Base-by-base conservation (phyloP, 2,888 invertebrate species). In the Rhagium mordax region DNA sequence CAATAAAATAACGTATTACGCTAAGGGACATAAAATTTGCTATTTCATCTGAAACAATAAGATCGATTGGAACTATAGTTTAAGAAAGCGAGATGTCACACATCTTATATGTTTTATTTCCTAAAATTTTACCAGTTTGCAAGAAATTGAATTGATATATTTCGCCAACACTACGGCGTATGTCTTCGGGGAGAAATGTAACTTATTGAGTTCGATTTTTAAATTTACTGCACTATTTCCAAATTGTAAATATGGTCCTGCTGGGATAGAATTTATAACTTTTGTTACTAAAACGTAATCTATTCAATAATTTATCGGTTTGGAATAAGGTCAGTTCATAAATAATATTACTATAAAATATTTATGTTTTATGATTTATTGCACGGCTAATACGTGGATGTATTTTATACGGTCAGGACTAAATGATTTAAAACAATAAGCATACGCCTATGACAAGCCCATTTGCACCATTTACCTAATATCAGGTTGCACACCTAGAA, bases 221-320 rank as follows among this genome's bases (percentile, higher is more conserved):
- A 70, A 79, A 79, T 79, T 79, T 79, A 79, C 78, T 72, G 68
- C 72, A 62, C 70, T 74, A 76, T 79, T 79, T 77, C 76, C 73
- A 72, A 78, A 76, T 75, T 76, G 79, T 77, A 78, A 78, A 79
- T 79, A 78, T 78, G 76, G 74, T 74, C 53, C 74, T 74, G 72
- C 51, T 74, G 71, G 41, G 10, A 29, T 48, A 51, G 16, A 72
- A 62, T 62, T 68, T 60, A 64, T 70, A 70, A 64, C 62, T 55
- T 21, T 57, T 57, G 65, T 57, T 55, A 16, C 55, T 62, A 61
- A 70, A 70, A 70, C 51, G 24, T 24, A 24, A 24, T 24, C 41
- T 41, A 41, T 41, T 13, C n/a, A 10, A 41, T 60, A 60, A 69
- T 69, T 59, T 49, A 69, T 69, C 49, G 24, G 47, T 69, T 60